Percentiles rank a stretch among this genome's conserved stretches.
phyloP scores from a whole-genome alignment of 2,888 invertebrate genomes.

The Cryptophagus acutangulus region DNA sequence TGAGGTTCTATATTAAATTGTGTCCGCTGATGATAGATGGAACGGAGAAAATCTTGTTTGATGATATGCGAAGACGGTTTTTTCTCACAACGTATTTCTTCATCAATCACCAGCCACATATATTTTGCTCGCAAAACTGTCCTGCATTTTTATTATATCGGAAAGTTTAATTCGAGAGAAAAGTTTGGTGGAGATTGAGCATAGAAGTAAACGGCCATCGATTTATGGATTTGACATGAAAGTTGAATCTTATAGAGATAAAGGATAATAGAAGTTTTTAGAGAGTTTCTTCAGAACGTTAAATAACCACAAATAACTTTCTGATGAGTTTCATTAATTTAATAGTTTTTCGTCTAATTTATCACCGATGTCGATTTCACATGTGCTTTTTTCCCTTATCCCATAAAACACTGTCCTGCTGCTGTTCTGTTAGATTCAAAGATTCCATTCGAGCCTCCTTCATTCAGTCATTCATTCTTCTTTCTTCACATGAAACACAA shows the following conservation, averaged over 20 bases:
- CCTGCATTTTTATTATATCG: constrained; percentile 35
- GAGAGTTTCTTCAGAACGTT: constrained; percentile 6
- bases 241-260: constrained; percentile 20
- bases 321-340: constrained; percentile 7
- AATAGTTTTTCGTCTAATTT: constrained; percentile 5
- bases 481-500: too few relatives aligned
- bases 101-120: constrained; percentile 36
- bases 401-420: too few relatives aligned
- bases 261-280: constrained; percentile 14
- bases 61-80: constrained; percentile 29
- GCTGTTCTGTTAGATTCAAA: too few relatives aligned
- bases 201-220: background rate
- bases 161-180: constrained; percentile 33
- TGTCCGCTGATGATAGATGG: constrained; percentile 41
- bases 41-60: constrained; percentile 27
- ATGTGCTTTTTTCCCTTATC: too few relatives aligned
- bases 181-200: constrained; percentile 17
- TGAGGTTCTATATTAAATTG: constrained; percentile 42
- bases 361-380: too few relatives aligned
- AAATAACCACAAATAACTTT: constrained; percentile 6
- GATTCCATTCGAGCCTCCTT: too few relatives aligned
- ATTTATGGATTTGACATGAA: constrained; percentile 27
- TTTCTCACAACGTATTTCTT: constrained; percentile 34
- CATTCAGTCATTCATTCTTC: too few relatives aligned
- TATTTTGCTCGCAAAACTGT: constrained; percentile 2